Evolutionary conservation across 1,140 invertebrate genomes (phyloP).

Genomic region (Planococcus citri): DNA sequence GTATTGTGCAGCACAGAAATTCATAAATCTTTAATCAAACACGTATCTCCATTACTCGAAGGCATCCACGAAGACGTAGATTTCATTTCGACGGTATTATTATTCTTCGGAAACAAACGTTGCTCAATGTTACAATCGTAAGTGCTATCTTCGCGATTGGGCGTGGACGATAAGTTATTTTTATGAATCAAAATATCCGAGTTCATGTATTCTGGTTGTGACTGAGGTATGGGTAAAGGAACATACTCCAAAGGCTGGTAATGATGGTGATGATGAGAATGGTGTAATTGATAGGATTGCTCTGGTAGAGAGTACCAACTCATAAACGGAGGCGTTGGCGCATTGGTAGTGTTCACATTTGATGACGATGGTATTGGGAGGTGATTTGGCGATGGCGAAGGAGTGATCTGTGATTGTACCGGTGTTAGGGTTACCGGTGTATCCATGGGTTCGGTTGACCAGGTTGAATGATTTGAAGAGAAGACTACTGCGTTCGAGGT

Average conservation of each 20-base stretch:
- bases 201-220: not conserved
- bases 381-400: slow-evolving; percentile 7
- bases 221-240: not conserved
- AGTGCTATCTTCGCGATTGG: not conserved
- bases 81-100: not conserved
- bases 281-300: not conserved
- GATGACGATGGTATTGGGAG: not conserved
- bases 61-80: too few relatives aligned
- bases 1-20: not conserved
- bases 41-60: not conserved
- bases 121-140: not conserved
- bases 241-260: slow-evolving; percentile 22
- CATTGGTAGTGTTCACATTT: not conserved
- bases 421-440: not conserved
- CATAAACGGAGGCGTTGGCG: not conserved
- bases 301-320: slow-evolving; percentile 21
- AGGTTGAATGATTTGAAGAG: not conserved
- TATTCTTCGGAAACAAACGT: slow-evolving; percentile 1
- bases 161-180: not conserved
- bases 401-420: not conserved
- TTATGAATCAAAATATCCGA: not conserved
- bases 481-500: not conserved
- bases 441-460: not conserved
- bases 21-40: slow-evolving; percentile 7
- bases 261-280: slow-evolving; percentile 20